Evolutionary conservation across 2,797 vertebrate genomes (phyloP), one percentile per base, ranked within the genome.

Genomic region (Notoglanidium macrostoma): DNA sequence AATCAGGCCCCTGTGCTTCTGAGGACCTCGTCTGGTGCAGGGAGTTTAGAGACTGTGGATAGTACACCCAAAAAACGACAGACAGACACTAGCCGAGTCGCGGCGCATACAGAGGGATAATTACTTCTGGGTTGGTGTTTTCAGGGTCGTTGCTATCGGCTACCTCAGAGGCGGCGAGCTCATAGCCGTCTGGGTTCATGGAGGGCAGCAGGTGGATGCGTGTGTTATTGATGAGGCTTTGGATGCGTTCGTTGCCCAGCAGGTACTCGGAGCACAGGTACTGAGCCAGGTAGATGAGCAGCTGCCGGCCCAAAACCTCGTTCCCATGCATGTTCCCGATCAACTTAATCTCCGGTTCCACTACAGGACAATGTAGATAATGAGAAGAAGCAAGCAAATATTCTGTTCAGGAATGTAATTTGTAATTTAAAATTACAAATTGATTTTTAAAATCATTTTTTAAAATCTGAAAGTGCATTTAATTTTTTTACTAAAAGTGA

Each of bases 251-350:
- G 74, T 97, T 98, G 68, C 97, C 98, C 6, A 97, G 95, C 70
- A 95, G 92, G 90, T 98, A 99, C 91, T 99, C 98, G 0, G 98
- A 98, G 82, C 98, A 99, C 92, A 99, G 93, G 91, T 98, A 98
- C 93, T 99, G 98, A 15, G 95, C 94, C n/a, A 99, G 92, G 90
- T 98, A 99, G 90, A 99, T 93, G 87, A 99, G 96, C 87, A 99
- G 91, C 90, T 99, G 97, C 61, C 97, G 96, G 40, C 98, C 98
- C 44, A 97, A 93, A 49, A 99, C 98, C 94, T 99, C 98, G 15
- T 99, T 99, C 72, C 98, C 98, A 0, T 99, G 98, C 95, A 99
- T 99, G 94, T 99, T 99, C 65, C 96, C 98, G 51, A 99, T 93
- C 68, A 97, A 94, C 92, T 99, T 99, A 89, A 99, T 95, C 94